A percentile compares a stretch with the other conserved stretches of the same genome.
Conservation (phyloP, 1,140 invertebrate genomes). For the Neodiprion virginianus region DNA sequence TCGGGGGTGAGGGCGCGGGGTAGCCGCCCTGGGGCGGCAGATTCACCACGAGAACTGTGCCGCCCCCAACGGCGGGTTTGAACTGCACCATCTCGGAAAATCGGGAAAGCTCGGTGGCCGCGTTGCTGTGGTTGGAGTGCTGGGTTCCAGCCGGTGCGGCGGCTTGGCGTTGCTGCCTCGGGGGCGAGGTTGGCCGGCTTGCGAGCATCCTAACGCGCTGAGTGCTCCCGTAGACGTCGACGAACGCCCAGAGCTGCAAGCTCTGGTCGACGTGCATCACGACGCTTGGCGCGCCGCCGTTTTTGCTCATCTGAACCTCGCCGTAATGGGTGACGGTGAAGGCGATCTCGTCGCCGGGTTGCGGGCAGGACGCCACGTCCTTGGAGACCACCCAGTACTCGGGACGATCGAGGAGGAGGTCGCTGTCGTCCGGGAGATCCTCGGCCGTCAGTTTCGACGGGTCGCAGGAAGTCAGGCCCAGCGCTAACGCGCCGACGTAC, state of each 20-base stretch:
- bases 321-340: constrained; percentile 85
- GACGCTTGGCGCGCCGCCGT: constrained; percentile 79
- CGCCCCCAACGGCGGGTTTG: constrained; percentile 67
- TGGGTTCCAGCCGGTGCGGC: constrained; percentile 44
- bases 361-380: constrained; percentile 84
- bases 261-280: constrained; percentile 96
- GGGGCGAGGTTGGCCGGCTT: constrained; percentile 48
- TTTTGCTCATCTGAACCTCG: constrained; percentile 89
- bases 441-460: constrained; percentile 74
- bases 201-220: constrained; percentile 80
- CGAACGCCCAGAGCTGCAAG: constrained; percentile 90
- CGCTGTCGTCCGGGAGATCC: constrained; percentile 92
- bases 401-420: constrained; percentile 89
- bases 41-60: constrained; percentile 80
- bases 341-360: constrained; percentile 89
- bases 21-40: constrained; percentile 68
- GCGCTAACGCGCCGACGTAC: constrained; percentile 87
- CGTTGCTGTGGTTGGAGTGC: constrained; percentile 49
- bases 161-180: constrained; percentile 48
- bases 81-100: constrained; percentile 69
- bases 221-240: constrained; percentile 95
- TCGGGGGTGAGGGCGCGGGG: constrained; percentile 47
- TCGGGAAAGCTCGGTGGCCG: constrained; percentile 56
- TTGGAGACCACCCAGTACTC: constrained; percentile 98
- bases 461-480: constrained; percentile 94